These are phyloP conservation scores for Megalopta genalis DNA, from an alignment of 1,140 invertebrate genomes.

Conservation along the genomic window DNA sequence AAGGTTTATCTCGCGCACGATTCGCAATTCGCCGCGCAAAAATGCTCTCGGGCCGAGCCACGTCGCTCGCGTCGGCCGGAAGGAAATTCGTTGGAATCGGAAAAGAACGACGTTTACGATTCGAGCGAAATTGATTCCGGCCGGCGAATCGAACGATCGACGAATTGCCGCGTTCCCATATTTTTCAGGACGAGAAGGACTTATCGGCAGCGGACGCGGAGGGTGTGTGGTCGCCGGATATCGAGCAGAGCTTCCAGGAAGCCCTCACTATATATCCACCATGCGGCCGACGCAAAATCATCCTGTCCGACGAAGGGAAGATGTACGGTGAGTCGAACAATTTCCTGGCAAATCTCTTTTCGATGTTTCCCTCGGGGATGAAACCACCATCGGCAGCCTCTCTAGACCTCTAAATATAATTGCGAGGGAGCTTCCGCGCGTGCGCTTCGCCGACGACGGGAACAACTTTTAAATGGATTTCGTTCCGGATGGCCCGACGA, in stretches of 20 bases:
- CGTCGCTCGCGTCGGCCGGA: no score
- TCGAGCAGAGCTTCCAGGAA: constrained; percentile 99
- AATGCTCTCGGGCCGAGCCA: no score
- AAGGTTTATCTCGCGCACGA: no score
- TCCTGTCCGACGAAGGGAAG: constrained; percentile 99
- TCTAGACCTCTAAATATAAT: background rate
- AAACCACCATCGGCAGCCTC: background rate
- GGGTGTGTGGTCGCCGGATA: constrained; percentile 99
- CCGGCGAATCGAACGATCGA: background rate
- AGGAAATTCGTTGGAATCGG: background rate
- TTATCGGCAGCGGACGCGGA: constrained; percentile 97
- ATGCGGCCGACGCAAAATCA: constrained; percentile 99
- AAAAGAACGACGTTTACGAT: background rate
- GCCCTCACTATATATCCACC: constrained; percentile 99
- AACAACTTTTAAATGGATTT: no score
- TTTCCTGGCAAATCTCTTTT: constrained; percentile 67
- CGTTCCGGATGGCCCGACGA: no score
- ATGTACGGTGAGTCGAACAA: constrained; percentile 97
- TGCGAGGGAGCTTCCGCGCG: background rate
- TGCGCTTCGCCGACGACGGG: no score
- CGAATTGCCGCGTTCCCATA: constrained; percentile 36
- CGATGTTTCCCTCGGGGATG: background rate
- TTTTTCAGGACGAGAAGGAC: constrained; percentile 91
- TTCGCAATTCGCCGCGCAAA: no score
- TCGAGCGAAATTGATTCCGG: background rate